A percentile compares a stretch with the other conserved stretches of the same genome.
Evolutionary conservation across 2,888 invertebrate species (phyloP).

Genomic region (Dicroscelio sp.): DNA sequence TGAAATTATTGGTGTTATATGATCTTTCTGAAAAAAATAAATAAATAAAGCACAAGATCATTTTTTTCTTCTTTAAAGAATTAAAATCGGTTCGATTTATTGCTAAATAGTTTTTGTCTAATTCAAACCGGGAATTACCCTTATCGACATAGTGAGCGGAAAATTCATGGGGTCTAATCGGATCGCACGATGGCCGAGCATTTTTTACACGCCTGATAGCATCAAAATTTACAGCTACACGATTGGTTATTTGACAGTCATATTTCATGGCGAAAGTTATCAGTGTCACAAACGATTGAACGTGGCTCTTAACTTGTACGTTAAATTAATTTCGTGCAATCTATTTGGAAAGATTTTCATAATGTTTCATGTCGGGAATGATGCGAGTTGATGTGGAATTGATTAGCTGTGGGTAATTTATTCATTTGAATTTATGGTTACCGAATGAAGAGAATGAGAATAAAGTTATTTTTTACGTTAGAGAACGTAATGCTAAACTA

Average conservation of each 20-base stretch:
- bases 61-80: too few species aligned
- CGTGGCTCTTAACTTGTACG: neutral
- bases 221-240: slow-evolving; percentile 33
- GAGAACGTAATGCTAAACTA: too few species aligned
- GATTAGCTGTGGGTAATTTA: too few species aligned
- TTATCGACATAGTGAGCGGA: slow-evolving; percentile 16
- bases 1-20: too few species aligned
- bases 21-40: too few species aligned
- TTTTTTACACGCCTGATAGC: slow-evolving; percentile 18
- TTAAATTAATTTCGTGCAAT: neutral
- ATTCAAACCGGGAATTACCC: neutral
- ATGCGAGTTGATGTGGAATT: too few species aligned
- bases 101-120: slow-evolving; percentile 4
- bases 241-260: slow-evolving; percentile 18
- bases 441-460: too few species aligned
- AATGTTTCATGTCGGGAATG: too few species aligned
- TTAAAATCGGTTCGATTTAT: slow-evolving; percentile 6
- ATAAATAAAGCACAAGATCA: too few species aligned
- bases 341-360: neutral
- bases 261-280: neutral
- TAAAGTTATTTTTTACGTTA: too few species aligned
- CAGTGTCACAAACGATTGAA: neutral
- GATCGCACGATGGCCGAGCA: slow-evolving; percentile 20
- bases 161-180: slow-evolving; percentile 29
- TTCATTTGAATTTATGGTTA: too few species aligned